These are phyloP conservation scores for Drosophila elegans DNA, from an alignment of 1,140 invertebrate species.

Conservation along the genomic window DNA sequence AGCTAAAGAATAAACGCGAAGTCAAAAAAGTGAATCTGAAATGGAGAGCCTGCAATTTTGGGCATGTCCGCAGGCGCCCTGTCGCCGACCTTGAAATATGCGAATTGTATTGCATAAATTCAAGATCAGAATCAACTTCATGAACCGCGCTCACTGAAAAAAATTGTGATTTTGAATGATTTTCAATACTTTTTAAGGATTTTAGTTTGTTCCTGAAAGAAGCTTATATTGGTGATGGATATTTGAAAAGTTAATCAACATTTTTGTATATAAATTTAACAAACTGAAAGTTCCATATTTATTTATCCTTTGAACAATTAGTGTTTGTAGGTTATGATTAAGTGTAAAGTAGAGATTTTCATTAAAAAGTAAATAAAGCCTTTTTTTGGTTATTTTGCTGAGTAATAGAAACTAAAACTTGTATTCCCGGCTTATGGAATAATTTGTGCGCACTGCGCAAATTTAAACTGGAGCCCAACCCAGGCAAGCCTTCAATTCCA, in stretches of 20 bases:
- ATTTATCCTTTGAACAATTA: too few relatives aligned
- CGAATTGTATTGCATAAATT: conserved; percentile 71
- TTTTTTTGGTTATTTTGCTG: neutral
- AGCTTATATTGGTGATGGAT: too few relatives aligned
- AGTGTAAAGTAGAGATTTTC: too few relatives aligned
- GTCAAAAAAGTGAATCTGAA: conserved; percentile 76
- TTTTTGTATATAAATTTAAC: too few relatives aligned
- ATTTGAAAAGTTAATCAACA: too few relatives aligned
- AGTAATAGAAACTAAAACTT: conserved; percentile 11
- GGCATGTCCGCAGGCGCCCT: conserved; percentile 44
- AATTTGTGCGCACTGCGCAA: conserved; percentile 62
- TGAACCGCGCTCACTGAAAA: neutral
- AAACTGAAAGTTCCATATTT: too few relatives aligned
- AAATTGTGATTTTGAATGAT: neutral
- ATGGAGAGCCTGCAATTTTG: conserved; percentile 72
- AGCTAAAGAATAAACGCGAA: conserved; percentile 9
- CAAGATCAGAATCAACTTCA: conserved; percentile 4
- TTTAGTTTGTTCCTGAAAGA: neutral
- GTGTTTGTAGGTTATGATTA: too few relatives aligned
- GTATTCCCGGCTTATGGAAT: conserved; percentile 43
- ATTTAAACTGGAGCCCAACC: conserved; percentile 71
- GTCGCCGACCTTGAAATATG: conserved; percentile 79
- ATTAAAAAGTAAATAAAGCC: too few relatives aligned
- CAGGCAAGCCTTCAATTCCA: conserved; percentile 11
- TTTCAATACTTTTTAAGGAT: neutral